These are phyloP conservation scores for Macrosoma leucophasiata DNA, from an alignment of 2,888 invertebrate species.

Conservation along the genomic window DNA sequence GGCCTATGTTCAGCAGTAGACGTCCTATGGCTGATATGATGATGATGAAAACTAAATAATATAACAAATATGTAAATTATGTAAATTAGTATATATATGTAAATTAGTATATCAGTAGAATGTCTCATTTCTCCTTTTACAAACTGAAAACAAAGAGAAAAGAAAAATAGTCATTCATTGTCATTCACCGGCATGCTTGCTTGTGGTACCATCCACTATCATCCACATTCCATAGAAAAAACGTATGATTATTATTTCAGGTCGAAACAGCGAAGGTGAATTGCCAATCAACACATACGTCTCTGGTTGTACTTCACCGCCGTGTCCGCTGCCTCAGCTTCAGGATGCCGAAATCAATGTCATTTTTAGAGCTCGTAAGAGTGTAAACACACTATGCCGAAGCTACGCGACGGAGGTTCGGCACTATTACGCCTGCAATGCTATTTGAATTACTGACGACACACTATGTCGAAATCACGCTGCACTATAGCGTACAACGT, in stretches of 20 bases:
- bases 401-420: no score
- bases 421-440: no score
- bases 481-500: no score
- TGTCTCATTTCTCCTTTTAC: background rate
- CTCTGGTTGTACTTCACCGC: constrained; percentile 25
- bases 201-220: no score
- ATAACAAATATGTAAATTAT: no score
- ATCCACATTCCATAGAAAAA: no score
- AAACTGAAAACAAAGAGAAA: background rate
- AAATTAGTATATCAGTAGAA: background rate
- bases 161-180: background rate
- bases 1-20: no score
- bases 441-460: no score
- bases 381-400: no score
- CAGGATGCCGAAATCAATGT: constrained; percentile 25
- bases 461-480: no score
- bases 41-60: no score
- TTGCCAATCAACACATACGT: constrained; percentile 25
- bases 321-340: constrained; percentile 28
- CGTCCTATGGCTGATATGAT: no score
- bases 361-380: constrained; percentile 29
- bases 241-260: constrained; percentile 1
- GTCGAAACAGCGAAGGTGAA: constrained; percentile 11
- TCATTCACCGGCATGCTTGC: background rate
- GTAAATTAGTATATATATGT: background rate